These are phyloP conservation scores for Palythoa grandiflora DNA, from an alignment of 92 coral and sea anemone species.

Conservation along the genomic window DNA sequence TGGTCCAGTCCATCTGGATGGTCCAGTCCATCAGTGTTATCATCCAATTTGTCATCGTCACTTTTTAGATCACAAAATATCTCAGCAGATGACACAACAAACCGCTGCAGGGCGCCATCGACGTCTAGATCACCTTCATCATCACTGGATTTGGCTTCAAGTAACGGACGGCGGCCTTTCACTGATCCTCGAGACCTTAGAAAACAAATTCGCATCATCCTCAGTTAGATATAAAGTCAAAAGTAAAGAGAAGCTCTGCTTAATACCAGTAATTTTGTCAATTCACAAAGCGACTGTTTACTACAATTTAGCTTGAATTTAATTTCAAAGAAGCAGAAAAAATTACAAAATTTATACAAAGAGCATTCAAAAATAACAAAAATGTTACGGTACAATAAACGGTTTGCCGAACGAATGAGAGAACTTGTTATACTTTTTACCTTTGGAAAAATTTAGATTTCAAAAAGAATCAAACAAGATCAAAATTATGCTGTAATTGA, in stretches of 20 bases:
- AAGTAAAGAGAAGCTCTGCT: background rate
- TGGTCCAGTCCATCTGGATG: constrained; percentile 57
- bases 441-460: no score
- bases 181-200: constrained; percentile 14
- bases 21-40: constrained; percentile 48
- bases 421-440: no score
- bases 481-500: no score
- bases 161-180: constrained; percentile 43
- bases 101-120: constrained; percentile 68
- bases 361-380: no score
- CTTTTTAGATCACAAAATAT: constrained; percentile 54
- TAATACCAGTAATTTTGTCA: no score
- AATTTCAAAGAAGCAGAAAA: no score
- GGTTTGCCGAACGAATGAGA: no score
- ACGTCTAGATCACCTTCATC: constrained; percentile 76
- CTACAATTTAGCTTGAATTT: no score
- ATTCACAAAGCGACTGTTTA: no score
- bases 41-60: constrained; percentile 22
- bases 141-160: constrained; percentile 31
- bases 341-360: no score
- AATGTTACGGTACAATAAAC: no score
- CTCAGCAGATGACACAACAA: constrained; percentile 61
- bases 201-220: background rate
- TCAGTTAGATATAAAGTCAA: background rate
- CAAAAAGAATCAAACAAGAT: no score